Conservation (phyloP, 2,113 vertebrate genomes). For the Micromys minutus region DNA sequence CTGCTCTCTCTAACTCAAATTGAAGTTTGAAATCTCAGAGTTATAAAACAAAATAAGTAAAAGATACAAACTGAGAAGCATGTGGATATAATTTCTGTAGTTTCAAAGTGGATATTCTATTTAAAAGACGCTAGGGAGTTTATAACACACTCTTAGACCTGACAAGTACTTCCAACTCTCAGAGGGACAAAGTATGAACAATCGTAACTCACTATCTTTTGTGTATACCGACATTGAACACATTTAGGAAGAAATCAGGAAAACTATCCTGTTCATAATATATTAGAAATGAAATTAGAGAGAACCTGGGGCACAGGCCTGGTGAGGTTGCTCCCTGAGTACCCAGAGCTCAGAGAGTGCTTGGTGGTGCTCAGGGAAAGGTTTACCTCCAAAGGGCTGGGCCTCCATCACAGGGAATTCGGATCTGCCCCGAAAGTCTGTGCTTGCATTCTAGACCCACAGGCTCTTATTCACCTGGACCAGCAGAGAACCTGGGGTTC, state of each 20-base stretch:
- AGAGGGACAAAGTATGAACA: background rate
- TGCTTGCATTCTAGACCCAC: no score
- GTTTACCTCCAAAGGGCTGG: no score
- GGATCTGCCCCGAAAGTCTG: no score
- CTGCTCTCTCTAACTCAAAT: background rate
- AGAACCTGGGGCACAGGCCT: no score
- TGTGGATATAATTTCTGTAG: background rate
- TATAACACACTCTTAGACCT: background rate
- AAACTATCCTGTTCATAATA: background rate
- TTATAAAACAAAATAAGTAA: background rate
- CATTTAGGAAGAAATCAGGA: background rate
- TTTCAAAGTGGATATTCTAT: background rate
- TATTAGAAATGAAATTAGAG: background rate
- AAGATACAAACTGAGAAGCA: background rate
- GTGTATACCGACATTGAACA: no score
- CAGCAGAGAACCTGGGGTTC: no score
- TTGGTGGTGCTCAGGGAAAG: no score
- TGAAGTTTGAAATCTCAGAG: background rate
- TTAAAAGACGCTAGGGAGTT: background rate
- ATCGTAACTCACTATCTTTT: background rate
- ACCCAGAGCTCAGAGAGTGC: no score
- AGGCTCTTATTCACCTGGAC: no score
- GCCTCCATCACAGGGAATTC: no score
- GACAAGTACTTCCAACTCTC: background rate
- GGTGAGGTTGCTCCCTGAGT: no score